Percentiles rank a stretch among this genome's conserved stretches.
These are phyloP conservation scores for Luperina testacea DNA, from an alignment of 2,888 invertebrate species.

Conservation along the genomic window DNA sequence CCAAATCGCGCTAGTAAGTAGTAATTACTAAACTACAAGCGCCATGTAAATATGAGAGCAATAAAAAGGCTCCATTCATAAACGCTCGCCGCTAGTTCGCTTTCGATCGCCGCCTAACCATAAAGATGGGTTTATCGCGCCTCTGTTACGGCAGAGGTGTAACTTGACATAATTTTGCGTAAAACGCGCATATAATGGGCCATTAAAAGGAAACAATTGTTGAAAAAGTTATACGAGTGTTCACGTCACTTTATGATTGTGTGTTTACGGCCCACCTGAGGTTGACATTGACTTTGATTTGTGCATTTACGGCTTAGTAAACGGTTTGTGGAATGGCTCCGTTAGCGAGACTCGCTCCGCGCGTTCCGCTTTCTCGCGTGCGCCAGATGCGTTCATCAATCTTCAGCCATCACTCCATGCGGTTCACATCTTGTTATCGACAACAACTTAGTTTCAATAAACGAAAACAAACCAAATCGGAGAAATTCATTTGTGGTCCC, in stretches of 20 bases:
- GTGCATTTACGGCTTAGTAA: constrained; percentile 87
- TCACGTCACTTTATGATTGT: constrained; percentile 90
- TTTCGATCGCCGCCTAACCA: constrained; percentile 87
- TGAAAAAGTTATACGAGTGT: constrained; percentile 90
- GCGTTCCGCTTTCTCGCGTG: constrained; percentile 64
- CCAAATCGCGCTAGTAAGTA: constrained; percentile 85
- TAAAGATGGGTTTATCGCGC: constrained; percentile 89
- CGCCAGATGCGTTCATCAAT: constrained; percentile 39
- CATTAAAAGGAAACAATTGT: constrained; percentile 90
- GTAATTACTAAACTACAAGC: constrained; percentile 87
- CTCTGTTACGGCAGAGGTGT: constrained; percentile 88
- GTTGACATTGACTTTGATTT: constrained; percentile 90
- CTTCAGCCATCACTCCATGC: constrained; percentile 14
- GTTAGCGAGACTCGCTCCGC: constrained; percentile 68
- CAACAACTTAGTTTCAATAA: constrained; percentile 40
- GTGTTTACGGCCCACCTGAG: constrained; percentile 88
- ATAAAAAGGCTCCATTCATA: constrained; percentile 89
- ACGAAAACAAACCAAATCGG: constrained; percentile 41
- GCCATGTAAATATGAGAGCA: constrained; percentile 87
- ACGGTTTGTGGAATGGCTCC: constrained; percentile 78
- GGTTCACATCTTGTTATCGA: constrained; percentile 27
- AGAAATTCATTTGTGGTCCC: constrained; percentile 55
- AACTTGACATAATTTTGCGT: constrained; percentile 90
- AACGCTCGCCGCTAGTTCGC: constrained; percentile 84
- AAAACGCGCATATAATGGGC: constrained; percentile 89